Evolutionary conservation across 2,113 vertebrate species (phyloP), one percentile per base, ranked within the genome.

Genomic region (Nyctibius bracteatus): DNA sequence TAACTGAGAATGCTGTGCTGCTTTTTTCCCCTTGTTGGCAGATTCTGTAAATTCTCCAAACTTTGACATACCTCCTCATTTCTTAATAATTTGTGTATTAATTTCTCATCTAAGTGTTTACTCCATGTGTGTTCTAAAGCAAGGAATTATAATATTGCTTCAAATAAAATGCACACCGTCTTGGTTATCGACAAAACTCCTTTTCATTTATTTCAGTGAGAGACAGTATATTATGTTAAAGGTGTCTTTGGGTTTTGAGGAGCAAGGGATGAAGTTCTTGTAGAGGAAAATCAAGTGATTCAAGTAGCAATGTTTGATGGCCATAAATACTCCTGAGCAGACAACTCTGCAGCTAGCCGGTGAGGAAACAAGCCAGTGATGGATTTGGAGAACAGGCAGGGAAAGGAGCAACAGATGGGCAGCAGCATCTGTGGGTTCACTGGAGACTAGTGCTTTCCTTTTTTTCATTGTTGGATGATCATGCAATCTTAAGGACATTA

Each of bases 181-280:
- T 52, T 54, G 3, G 30, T 81, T 39, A 35, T 35, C 15, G 44
- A 43, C 30, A 35, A 27, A 58, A 17, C 10, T 19, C 58, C 6
- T 35, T 63, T 72, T 35, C 2, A 25, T 80, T 94, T 67, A 11
- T 58, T 51, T 86, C 13, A 15, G 8, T 58, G 41, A 70, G 33
- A 78, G 10, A 47, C 0, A 0, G 6, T 66, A 12, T 61, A 9
- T 35, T 57, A 27, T 41, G 4, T 70, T 81, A 49, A 90, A 66
- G 13, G 8, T n/a, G 24, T 54, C 5, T 75, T 12, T 67, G 18
- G 7, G 37, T 74, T 89, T 58, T 59, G 58, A 63, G 30, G 35
- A 88, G 35, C 43, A 67, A 59, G 51, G 31, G 31, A n/a, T 90
- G n/a, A 74, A 49, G 25, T 49, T 71, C 37, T 81, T 62, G 7